A percentile compares a stretch with the other conserved stretches of the same genome.
These are phyloP conservation scores for Myotis lucifugus DNA, from an alignment of 2,113 vertebrate species.

Conservation along the genomic window DNA sequence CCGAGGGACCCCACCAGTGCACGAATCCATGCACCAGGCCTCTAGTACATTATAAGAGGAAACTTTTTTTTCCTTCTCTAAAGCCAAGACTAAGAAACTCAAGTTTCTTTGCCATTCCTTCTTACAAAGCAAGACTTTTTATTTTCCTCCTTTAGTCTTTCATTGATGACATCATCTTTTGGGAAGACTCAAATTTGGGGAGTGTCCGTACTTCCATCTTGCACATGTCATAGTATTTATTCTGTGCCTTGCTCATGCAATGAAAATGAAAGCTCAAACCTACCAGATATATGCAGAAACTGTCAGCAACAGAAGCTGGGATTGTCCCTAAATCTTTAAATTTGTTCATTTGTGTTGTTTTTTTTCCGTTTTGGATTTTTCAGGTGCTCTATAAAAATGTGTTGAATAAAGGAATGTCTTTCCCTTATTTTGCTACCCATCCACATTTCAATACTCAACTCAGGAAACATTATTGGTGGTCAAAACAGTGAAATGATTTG, in stretches of 20 bases:
- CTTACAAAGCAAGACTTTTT: not conserved
- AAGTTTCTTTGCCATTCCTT: not conserved
- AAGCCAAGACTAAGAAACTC: not conserved
- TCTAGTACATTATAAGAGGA: not conserved
- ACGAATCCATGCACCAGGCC: too few relatives aligned
- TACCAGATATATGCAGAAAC: not conserved
- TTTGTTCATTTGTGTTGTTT: not conserved
- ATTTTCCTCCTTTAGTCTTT: not conserved
- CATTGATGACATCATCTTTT: not conserved
- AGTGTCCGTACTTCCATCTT: not conserved
- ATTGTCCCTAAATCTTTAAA: not conserved
- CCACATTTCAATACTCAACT: not conserved
- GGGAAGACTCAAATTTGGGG: not conserved
- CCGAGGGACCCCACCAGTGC: too few relatives aligned
- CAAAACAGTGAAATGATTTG: not conserved
- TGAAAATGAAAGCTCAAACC: not conserved
- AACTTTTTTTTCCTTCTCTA: not conserved
- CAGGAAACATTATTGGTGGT: not conserved
- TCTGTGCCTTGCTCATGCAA: not conserved
- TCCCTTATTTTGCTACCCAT: not conserved
- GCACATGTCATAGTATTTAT: not conserved
- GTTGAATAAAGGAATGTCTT: not conserved
- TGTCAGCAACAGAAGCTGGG: not conserved
- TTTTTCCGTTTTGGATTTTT: not conserved
- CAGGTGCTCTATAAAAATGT: not conserved